Percentiles rank a stretch among this genome's conserved stretches.
Evolutionary conservation across 2,113 vertebrate species (phyloP).

Genomic region (Paratilapia polleni): DNA sequence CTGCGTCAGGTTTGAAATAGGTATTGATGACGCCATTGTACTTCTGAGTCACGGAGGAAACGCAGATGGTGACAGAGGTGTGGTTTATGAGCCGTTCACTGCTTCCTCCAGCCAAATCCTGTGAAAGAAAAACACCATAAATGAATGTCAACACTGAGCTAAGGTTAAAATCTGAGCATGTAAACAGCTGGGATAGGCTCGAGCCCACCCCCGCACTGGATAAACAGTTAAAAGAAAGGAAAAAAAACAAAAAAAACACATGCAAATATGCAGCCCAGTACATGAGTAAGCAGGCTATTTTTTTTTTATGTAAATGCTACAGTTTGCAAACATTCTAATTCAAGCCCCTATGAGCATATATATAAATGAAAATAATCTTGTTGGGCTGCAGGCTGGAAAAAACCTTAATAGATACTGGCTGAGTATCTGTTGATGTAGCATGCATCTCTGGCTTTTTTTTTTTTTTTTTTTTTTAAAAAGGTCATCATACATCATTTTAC

Average conservation of each 20-base stretch:
- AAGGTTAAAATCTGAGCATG: background rate
- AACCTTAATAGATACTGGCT: background rate
- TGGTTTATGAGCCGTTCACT: background rate
- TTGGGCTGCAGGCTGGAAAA: background rate
- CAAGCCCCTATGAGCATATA: background rate
- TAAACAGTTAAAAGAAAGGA: background rate
- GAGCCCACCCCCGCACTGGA: background rate
- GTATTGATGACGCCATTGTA: constrained; percentile 14
- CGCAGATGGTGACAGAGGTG: background rate
- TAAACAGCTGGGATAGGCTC: background rate
- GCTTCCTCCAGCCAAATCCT: constrained; percentile 26
- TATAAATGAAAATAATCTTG: background rate
- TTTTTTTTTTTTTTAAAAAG: too few species aligned
- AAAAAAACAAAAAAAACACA: too few species aligned
- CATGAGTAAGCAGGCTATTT: background rate
- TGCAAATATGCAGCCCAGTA: background rate
- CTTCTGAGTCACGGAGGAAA: background rate
- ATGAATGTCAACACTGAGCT: background rate
- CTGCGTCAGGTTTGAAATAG: constrained; percentile 50
- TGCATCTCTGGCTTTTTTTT: background rate
- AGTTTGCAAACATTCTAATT: background rate
- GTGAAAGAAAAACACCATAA: constrained; percentile 12
- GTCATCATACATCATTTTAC: background rate
- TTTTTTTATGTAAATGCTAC: background rate
- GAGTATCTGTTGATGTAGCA: background rate